phyloP scores from a whole-genome alignment of 2,888 invertebrate species.

The Nomada ferruginata region DNA sequence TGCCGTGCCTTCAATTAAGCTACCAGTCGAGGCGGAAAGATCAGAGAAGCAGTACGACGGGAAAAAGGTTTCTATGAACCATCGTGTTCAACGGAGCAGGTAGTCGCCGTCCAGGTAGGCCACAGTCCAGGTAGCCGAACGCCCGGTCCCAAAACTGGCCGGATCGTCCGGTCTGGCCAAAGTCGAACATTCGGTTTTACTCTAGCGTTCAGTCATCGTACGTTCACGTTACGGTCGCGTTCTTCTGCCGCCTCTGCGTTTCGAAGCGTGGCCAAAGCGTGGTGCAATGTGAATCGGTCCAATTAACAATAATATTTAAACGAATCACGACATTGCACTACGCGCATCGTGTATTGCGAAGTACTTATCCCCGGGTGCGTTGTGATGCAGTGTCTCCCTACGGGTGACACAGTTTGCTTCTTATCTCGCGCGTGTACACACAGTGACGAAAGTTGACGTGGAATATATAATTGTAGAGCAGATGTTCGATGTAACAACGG shows the following conservation, averaged over 20 bases:
- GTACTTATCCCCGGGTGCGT: not conserved
- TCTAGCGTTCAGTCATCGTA: not conserved
- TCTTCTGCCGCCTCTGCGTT: too few relatives aligned
- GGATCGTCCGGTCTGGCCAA: not conserved
- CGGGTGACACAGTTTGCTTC: conserved; percentile 5
- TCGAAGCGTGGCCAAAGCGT: not conserved
- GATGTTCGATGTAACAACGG: too few relatives aligned
- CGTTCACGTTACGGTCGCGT: not conserved
- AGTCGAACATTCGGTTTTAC: not conserved
- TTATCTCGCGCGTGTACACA: not conserved
- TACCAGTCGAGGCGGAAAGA: too few relatives aligned
- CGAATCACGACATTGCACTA: not conserved
- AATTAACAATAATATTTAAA: conserved; percentile 7
- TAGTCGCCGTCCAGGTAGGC: too few relatives aligned
- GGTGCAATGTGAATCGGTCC: not conserved
- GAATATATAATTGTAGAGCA: not conserved
- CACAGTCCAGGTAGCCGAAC: not conserved
- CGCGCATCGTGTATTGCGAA: not conserved
- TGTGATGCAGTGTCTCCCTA: not conserved
- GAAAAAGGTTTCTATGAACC: too few relatives aligned
- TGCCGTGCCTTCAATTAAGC: too few relatives aligned
- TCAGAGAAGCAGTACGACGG: too few relatives aligned
- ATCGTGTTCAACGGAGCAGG: too few relatives aligned
- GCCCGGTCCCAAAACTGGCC: not conserved
- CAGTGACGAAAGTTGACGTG: not conserved